Evolutionary conservation across 1,140 invertebrate genomes (phyloP), one percentile per base, ranked within the genome.

Genomic region (Neodiprion virginianus): DNA sequence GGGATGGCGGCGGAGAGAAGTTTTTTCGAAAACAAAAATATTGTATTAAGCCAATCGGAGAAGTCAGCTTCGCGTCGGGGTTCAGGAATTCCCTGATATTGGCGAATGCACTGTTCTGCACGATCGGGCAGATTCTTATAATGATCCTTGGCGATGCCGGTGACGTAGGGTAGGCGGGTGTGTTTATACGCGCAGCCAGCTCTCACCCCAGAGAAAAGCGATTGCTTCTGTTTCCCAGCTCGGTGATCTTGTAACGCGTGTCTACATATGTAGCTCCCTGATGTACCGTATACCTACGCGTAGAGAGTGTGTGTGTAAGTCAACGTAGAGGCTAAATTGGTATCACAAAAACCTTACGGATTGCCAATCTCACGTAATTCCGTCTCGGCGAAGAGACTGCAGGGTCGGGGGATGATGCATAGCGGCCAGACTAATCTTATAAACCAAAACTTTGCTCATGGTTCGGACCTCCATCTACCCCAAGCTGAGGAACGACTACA

Each of bases 321-420:
- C 28, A 5, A 40, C 28, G 28, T 40, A 40, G 28, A 40, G 28
- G 28, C 28, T 61, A 76, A 76, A 76, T 76, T 76, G 75, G 75
- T 71, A 71, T 74, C 72, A 72, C 75, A 74, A 76, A 68, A 76
- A 76, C 73, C 75, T 73, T 76, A 76, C 72, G 75, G 72, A 48
- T 76, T 61, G 72, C 48, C 68, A 72, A 74, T 76, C 71, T 47
- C 72, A 67, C 72, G 8, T 61, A 76, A 76, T 76, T 73, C 50
- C 28, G 53, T 61, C 11, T 17, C 17, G 40, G 23, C 48, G 14
- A 71, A 71, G 70, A 12, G 47, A 72, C 47, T 68, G 28, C 28
- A 40, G 28, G 47, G 70, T 48, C 69, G 74, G 53, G 53, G 74
- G 71, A 73, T 17, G 48, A 23, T 14, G 71, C 72, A 72, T 67